These are phyloP conservation scores for Epinephelus malabaricus DNA, from an alignment of 2,797 vertebrate species.

Conservation along the genomic window DNA sequence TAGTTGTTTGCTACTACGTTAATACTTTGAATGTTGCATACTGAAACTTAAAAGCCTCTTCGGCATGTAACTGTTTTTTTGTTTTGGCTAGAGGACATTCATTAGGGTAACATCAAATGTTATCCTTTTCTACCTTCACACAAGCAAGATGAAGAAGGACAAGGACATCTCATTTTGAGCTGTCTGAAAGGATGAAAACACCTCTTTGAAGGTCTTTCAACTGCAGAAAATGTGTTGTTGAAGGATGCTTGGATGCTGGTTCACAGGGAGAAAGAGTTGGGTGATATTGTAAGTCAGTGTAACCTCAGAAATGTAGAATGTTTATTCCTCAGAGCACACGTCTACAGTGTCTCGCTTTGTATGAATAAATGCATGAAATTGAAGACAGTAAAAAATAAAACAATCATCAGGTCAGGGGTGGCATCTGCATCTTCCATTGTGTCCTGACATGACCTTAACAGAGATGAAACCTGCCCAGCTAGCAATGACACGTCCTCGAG, in stretches of 20 bases:
- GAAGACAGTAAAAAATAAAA: not conserved
- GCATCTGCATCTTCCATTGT: constrained; percentile 7
- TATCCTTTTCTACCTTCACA: not conserved
- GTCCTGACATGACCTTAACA: constrained; percentile 14
- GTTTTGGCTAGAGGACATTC: not conserved
- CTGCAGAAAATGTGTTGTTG: not conserved
- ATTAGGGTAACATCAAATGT: not conserved
- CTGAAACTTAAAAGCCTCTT: not conserved
- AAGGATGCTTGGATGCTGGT: not conserved
- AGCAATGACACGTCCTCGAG: constrained; percentile 4
- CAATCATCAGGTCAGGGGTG: not conserved
- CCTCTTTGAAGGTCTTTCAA: constrained; percentile 3
- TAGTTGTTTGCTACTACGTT: too few relatives aligned
- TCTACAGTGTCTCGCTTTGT: not conserved
- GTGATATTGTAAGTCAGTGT: not conserved
- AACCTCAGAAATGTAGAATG: not conserved
- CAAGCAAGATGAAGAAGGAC: not conserved
- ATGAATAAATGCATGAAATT: not conserved
- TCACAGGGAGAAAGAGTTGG: not conserved
- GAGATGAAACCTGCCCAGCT: constrained; percentile 20
- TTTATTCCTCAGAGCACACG: not conserved
- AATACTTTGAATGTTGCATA: too few relatives aligned
- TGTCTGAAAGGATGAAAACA: not conserved
- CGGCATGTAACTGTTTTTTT: not conserved
- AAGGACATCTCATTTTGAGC: constrained; percentile 1